Evolutionary conservation across 2,888 invertebrate genomes (phyloP), one percentile per base, ranked within the genome.

Genomic region (Auanema sp.): DNA sequence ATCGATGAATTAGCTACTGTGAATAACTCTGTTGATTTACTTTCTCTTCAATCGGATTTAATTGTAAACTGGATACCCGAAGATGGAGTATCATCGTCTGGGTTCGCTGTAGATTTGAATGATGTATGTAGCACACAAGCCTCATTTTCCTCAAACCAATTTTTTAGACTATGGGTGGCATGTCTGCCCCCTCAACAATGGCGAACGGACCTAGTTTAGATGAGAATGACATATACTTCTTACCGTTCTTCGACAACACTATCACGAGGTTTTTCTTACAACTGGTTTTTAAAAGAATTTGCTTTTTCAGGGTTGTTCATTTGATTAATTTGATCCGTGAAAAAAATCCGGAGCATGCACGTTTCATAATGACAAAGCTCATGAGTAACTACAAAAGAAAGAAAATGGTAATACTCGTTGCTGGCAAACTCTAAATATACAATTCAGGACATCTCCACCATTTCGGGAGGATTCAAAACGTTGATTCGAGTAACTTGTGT

Each of bases 81-180:
- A 33, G 52, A 47, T 16, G 57, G 57, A 40, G 18, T n/a, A 4
- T 6, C 5, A 14, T 11, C 56, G 5, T n/a, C 44, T 18, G 57
- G 23, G 23, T 50, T 57, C 49, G 50, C 57, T 8, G 57, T 62
- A n/a, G 56, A 62, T 50, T 5, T 62, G 40, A 56, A 62, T 23
- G 62, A 62, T 49, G 62, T 62, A 33, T 43, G 53, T 43, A 43
- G n/a, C 43, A 12, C 43, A n/a, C 43, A n/a, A 43, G 12, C 43
- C 43, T n/a, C n/a, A 43, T n/a, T 43, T 43, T 43, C n/a, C 43
- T 43, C 11, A 12, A 47, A 47, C 6, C 4, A 47, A 47, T 3
- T 16, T 25, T 61, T 57, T 23, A 62, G 62, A 62, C 62, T 1
- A 56, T 62, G 57, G 62, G 62, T 18, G 23, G n/a, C 3, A 33